Conservation (phyloP, 2,888 invertebrate species). For the Endotricha flammealis region DNA sequence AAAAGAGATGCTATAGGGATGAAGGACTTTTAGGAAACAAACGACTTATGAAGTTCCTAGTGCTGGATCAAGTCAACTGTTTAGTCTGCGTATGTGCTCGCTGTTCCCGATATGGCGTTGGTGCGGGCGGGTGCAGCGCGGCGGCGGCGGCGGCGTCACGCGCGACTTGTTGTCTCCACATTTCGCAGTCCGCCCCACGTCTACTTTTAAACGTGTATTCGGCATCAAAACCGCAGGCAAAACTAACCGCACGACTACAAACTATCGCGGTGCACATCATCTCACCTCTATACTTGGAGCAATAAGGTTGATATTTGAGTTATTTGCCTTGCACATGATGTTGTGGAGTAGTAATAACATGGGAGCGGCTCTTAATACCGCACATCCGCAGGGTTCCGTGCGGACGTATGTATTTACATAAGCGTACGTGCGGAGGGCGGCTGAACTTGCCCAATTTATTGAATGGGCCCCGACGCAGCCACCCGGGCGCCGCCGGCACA, state of each 20-base stretch:
- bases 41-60: too few relatives aligned
- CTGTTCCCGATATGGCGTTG: too few relatives aligned
- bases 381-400: slow-evolving; percentile 38
- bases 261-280: neutral
- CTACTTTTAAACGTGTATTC: slow-evolving; percentile 31
- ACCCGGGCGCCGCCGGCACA: too few relatives aligned
- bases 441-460: slow-evolving; percentile 31
- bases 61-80: too few relatives aligned
- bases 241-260: slow-evolving; percentile 22
- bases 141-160: neutral
- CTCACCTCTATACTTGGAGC: neutral
- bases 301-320: slow-evolving; percentile 12
- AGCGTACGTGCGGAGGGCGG: slow-evolving; percentile 12
- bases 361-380: slow-evolving; percentile 40
- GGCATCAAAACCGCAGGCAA: slow-evolving; percentile 32
- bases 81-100: too few relatives aligned
- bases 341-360: slow-evolving; percentile 31
- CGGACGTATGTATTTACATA: slow-evolving; percentile 17
- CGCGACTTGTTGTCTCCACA: slow-evolving; percentile 17
- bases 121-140: too few relatives aligned
- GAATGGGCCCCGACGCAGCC: slow-evolving; percentile 19
- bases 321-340: neutral
- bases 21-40: too few relatives aligned
- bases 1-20: too few relatives aligned
- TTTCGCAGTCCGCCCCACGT: slow-evolving; percentile 23